These are phyloP conservation scores for Ceraclea dissimilis DNA, from an alignment of 2,888 invertebrate genomes.

Conservation along the genomic window DNA sequence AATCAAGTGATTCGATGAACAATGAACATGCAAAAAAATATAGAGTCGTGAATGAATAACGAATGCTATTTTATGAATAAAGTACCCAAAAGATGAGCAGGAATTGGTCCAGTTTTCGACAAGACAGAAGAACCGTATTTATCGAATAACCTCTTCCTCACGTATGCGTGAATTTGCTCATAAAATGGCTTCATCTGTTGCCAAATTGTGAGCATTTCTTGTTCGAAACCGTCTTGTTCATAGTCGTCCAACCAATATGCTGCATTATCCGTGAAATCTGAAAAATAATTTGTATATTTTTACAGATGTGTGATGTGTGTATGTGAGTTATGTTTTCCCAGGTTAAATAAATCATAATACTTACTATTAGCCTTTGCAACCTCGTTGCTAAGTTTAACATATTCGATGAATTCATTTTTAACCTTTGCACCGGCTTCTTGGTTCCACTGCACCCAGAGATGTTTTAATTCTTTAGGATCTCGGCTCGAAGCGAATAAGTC, in stretches of 20 bases:
- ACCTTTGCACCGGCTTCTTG: constrained; percentile 61
- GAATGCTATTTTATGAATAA: too few species aligned
- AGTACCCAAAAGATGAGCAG: constrained; percentile 67
- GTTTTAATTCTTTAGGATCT: constrained; percentile 70
- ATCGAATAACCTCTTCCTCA: constrained; percentile 60
- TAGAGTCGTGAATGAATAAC: too few species aligned
- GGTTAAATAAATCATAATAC: constrained; percentile 20
- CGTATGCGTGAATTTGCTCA: constrained; percentile 75
- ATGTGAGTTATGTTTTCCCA: too few species aligned
- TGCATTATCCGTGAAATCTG: constrained; percentile 62
- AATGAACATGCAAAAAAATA: too few species aligned
- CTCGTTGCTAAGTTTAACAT: constrained; percentile 60
- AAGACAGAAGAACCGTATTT: constrained; percentile 63
- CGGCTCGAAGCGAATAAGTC: constrained; percentile 59
- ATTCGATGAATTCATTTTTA: constrained; percentile 54
- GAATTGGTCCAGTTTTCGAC: constrained; percentile 62
- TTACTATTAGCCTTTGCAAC: constrained; percentile 64
- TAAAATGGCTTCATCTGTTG: constrained; percentile 73
- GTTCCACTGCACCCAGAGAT: constrained; percentile 77
- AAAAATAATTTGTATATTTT: too few species aligned
- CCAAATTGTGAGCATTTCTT: constrained; percentile 62
- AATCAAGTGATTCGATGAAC: too few species aligned
- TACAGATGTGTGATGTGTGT: too few species aligned
- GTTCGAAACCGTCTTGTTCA: constrained; percentile 61
- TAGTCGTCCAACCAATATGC: constrained; percentile 66